A percentile compares a stretch with the other conserved stretches of the same genome.
Evolutionary conservation across 1,140 invertebrate genomes (phyloP).

Genomic region (Lepidurus packardi): DNA sequence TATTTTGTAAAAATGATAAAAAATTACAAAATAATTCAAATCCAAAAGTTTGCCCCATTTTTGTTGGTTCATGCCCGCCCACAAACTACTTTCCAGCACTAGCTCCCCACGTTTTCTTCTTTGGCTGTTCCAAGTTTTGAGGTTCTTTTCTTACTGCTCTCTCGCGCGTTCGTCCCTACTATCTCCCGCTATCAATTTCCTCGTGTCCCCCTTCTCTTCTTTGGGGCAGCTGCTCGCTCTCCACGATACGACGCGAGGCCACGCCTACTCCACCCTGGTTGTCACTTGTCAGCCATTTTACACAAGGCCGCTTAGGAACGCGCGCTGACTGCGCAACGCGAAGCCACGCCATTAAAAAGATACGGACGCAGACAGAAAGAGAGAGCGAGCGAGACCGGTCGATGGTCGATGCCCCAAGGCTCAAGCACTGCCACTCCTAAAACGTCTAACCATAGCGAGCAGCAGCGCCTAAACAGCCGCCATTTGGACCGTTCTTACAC

Average conservation of each 20-base stretch:
- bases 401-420: constrained; percentile 7
- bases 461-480: too few relatives aligned
- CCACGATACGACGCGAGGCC: not conserved
- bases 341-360: constrained; percentile 2
- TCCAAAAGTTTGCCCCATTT: too few relatives aligned
- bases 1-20: too few relatives aligned
- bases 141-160: not conserved
- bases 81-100: not conserved
- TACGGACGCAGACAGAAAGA: constrained; percentile 11
- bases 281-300: not conserved
- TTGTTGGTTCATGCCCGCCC: not conserved
- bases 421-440: not conserved
- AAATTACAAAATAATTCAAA: too few relatives aligned
- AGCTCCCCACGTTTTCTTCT: not conserved
- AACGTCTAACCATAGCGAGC: not conserved
- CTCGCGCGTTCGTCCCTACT: not conserved
- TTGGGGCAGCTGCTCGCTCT: not conserved
- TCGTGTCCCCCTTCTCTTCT: not conserved
- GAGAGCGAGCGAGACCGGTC: not conserved
- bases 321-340: not conserved
- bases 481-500: too few relatives aligned
- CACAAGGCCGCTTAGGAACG: not conserved
- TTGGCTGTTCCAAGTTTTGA: not conserved
- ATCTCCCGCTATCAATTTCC: not conserved
- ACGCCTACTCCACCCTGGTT: not conserved